Conservation (phyloP, 2,113 vertebrate species). For the Phalacrocorax pelagicus region DNA sequence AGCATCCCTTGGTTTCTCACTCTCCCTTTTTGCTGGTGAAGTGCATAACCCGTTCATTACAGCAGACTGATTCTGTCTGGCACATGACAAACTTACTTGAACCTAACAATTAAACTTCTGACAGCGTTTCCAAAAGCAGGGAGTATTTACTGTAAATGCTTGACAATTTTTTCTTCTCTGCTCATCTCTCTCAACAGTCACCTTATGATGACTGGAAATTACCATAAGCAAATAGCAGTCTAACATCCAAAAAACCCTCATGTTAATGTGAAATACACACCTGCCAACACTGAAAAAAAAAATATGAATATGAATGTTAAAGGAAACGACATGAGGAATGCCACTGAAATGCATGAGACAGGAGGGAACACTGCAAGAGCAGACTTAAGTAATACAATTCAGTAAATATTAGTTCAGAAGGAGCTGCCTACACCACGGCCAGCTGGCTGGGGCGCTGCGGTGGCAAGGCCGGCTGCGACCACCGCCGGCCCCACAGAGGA, state of each 20-base stretch:
- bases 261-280: constrained; percentile 50
- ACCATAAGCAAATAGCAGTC: constrained; percentile 63
- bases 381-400: neutral
- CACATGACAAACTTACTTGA: constrained; percentile 68
- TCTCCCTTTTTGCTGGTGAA: constrained; percentile 61
- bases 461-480: neutral
- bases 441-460: neutral
- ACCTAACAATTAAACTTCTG: constrained; percentile 69
- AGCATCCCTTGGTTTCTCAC: constrained; percentile 55
- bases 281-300: constrained; percentile 49
- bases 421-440: neutral
- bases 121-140: constrained; percentile 59
- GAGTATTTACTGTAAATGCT: constrained; percentile 68
- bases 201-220: constrained; percentile 63
- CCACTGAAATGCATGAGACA: neutral
- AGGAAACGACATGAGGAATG: neutral
- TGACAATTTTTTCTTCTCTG: constrained; percentile 61
- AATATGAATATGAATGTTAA: constrained; percentile 9
- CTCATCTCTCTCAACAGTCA: constrained; percentile 62
- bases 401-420: neutral
- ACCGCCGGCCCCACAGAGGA: neutral
- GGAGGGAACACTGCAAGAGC: neutral
- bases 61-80: constrained; percentile 68
- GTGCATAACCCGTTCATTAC: constrained; percentile 31
- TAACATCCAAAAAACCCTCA: constrained; percentile 59